Evolutionary conservation across 1,140 invertebrate species (phyloP).

Genomic region (Bathynomus jamesi): DNA sequence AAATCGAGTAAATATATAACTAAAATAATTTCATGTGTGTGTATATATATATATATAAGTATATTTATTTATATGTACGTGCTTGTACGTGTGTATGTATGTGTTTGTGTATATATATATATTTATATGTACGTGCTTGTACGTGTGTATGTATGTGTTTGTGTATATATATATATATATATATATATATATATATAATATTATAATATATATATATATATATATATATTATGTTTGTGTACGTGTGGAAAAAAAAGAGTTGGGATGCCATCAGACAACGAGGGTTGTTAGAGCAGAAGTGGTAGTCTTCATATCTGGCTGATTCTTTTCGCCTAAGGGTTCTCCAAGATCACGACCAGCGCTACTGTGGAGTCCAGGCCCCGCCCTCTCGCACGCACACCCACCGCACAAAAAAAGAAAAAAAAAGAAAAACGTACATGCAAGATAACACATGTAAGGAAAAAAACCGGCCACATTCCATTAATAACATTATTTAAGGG

Average conservation of each 20-base stretch:
- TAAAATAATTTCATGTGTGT: background rate
- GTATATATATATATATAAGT: constrained; percentile 2
- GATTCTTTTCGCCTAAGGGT: background rate
- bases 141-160: background rate
- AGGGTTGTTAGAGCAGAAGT: background rate
- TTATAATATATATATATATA: background rate
- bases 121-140: background rate
- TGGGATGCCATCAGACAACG: no score
- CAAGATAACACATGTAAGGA: no score
- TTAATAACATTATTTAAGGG: no score
- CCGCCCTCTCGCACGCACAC: background rate
- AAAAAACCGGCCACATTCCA: no score
- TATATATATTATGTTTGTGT: no score
- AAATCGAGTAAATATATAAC: no score
- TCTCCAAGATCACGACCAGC: background rate
- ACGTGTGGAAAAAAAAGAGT: no score
- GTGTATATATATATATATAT: constrained; percentile 4
- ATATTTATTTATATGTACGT: background rate
- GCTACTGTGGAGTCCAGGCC: background rate
- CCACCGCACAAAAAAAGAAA: no score
- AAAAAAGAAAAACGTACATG: no score
- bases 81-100: background rate
- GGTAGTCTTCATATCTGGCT: background rate
- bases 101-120: background rate
- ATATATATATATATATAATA: constrained; percentile 4